These are phyloP conservation scores for Drosophila albomicans DNA, from an alignment of 1,140 invertebrate species.

Conservation along the genomic window DNA sequence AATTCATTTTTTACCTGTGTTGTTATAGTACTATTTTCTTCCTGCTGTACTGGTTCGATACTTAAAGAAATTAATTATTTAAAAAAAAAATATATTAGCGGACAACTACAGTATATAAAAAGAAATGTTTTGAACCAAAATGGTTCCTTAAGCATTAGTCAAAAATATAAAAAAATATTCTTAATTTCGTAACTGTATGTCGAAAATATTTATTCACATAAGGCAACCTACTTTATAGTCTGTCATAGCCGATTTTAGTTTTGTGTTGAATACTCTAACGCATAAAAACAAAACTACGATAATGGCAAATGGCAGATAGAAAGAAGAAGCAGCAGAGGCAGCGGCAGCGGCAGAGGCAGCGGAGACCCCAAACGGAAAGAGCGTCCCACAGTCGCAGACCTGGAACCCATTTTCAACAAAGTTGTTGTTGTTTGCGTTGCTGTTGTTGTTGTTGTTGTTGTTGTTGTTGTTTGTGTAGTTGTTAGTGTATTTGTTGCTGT, in stretches of 20 bases:
- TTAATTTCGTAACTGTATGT: no score
- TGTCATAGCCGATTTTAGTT: neutral
- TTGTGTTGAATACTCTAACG: neutral
- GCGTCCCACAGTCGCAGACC: conserved; percentile 30
- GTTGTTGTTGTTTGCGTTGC: conserved; percentile 18
- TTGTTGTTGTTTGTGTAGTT: conserved; percentile 20
- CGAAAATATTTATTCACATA: no score
- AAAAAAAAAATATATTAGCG: no score
- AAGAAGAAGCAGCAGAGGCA: neutral
- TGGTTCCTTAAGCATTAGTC: no score
- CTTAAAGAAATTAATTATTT: no score
- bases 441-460: conserved; percentile 30
- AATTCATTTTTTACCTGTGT: no score
- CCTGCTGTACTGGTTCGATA: no score
- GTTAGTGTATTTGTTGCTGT: conserved; percentile 32
- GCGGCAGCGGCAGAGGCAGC: neutral
- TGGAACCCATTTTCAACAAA: conserved; percentile 42
- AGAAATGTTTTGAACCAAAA: no score
- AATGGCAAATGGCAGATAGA: conserved; percentile 67
- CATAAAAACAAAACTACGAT: conserved; percentile 63
- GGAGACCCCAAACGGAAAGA: conserved; percentile 10
- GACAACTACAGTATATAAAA: no score
- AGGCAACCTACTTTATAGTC: no score
- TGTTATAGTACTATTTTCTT: no score
- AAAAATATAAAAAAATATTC: no score